Conservation (phyloP, 2,797 vertebrate species). For the Platyrinchus mystaceus region DNA sequence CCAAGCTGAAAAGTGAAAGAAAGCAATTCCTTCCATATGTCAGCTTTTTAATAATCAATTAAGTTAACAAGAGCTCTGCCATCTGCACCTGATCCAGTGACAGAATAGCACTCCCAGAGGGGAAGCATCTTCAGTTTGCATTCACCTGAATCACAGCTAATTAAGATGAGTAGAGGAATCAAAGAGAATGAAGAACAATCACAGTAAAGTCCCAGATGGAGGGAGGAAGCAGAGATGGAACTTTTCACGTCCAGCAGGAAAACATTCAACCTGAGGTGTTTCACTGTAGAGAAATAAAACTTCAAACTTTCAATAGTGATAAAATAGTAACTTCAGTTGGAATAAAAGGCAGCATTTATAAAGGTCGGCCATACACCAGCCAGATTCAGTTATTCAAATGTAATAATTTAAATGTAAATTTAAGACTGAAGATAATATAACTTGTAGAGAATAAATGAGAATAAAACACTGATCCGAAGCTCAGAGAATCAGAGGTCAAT, state of each 20-base stretch:
- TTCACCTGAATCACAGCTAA: slow-evolving; percentile 17
- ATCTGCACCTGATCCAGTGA: slow-evolving; percentile 37
- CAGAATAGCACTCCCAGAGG: slow-evolving; percentile 13
- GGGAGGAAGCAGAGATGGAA: not conserved
- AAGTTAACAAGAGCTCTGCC: slow-evolving; percentile 16
- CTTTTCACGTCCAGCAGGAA: not conserved
- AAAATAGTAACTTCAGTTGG: not conserved
- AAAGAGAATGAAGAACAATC: not conserved
- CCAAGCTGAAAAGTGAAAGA: not conserved
- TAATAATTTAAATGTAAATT: not conserved
- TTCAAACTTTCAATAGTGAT: not conserved
- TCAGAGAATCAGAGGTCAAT: not conserved
- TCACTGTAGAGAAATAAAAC: not conserved
- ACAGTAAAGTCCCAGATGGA: not conserved
- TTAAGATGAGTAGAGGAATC: not conserved
- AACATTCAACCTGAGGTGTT: not conserved
- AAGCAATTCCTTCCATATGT: slow-evolving; percentile 31
- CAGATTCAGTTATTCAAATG: not conserved
- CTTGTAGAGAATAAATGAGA: not conserved
- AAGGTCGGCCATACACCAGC: not conserved
- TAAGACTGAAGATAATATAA: not conserved
- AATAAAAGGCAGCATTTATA: not conserved
- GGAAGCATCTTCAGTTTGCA: not conserved
- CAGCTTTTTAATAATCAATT: slow-evolving; percentile 53
- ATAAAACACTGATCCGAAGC: not conserved